A percentile compares a stretch with the other conserved stretches of the same genome.
These are phyloP conservation scores for Dryobota labecula DNA, from an alignment of 2,888 invertebrate species.

Conservation along the genomic window DNA sequence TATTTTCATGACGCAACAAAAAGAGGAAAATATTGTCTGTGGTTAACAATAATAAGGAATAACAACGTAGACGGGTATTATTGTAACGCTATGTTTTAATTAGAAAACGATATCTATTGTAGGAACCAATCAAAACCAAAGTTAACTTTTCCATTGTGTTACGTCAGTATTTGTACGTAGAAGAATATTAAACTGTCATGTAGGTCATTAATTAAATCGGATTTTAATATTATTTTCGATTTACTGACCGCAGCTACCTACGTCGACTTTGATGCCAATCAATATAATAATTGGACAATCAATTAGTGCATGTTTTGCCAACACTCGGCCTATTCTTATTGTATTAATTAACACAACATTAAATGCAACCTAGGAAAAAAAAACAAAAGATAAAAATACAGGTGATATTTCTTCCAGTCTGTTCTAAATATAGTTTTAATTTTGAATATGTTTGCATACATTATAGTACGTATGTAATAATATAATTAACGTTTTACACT, in stretches of 20 bases:
- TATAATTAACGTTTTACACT: too few relatives aligned
- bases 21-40: background rate
- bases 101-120: background rate
- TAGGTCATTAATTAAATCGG: constrained; percentile 24
- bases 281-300: constrained; percentile 6
- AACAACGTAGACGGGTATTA: background rate
- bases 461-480: too few relatives aligned
- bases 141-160: constrained; percentile 36
- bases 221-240: constrained; percentile 25
- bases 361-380: background rate
- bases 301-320: constrained; percentile 47
- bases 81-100: constrained; percentile 7
- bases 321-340: constrained; percentile 12
- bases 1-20: background rate
- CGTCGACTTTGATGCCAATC: constrained; percentile 23
- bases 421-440: background rate
- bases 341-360: constrained; percentile 9
- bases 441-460: background rate
- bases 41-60: background rate
- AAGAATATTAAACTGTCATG: background rate
- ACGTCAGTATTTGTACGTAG: constrained; percentile 7
- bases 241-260: constrained; percentile 26
- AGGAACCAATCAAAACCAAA: background rate
- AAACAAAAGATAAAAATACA: background rate
- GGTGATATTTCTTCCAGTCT: too few relatives aligned